Evolutionary conservation across 2,888 invertebrate species (phyloP).

Genomic region (Mythimna loreyi): DNA sequence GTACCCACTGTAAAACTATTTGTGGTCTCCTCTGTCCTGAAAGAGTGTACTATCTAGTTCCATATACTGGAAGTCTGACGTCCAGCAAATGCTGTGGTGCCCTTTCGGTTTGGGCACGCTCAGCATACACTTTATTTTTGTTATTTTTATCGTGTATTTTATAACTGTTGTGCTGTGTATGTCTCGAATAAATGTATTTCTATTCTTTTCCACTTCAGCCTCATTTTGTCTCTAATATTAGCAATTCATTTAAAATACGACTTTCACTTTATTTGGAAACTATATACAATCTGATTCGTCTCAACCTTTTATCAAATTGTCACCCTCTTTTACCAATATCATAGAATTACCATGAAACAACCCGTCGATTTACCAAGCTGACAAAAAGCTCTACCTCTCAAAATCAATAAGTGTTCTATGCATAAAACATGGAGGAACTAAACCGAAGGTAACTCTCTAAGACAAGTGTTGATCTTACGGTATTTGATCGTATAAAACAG

Average conservation of each 20-base stretch:
- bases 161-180: too few species aligned
- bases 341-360: constrained; percentile 31
- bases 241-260: not conserved
- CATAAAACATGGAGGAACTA: constrained; percentile 69
- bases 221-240: not conserved
- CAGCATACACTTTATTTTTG: too few species aligned
- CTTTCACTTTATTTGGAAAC: not conserved
- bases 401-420: constrained; percentile 59
- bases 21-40: too few species aligned
- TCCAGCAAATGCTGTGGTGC: too few species aligned
- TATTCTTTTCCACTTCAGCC: too few species aligned
- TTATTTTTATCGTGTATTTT: too few species aligned
- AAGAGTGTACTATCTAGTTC: too few species aligned
- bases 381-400: constrained; percentile 26
- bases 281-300: not conserved
- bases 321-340: not conserved
- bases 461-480: constrained; percentile 58
- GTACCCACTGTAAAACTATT: too few species aligned
- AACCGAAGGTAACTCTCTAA: constrained; percentile 55
- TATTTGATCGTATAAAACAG: constrained; percentile 60
- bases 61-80: too few species aligned
- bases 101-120: too few species aligned
- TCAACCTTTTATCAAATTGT: not conserved
- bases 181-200: too few species aligned
- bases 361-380: constrained; percentile 28